These are phyloP conservation scores for Rhorus exstirpatorius DNA, from an alignment of 2,888 invertebrate genomes.

Conservation along the genomic window DNA sequence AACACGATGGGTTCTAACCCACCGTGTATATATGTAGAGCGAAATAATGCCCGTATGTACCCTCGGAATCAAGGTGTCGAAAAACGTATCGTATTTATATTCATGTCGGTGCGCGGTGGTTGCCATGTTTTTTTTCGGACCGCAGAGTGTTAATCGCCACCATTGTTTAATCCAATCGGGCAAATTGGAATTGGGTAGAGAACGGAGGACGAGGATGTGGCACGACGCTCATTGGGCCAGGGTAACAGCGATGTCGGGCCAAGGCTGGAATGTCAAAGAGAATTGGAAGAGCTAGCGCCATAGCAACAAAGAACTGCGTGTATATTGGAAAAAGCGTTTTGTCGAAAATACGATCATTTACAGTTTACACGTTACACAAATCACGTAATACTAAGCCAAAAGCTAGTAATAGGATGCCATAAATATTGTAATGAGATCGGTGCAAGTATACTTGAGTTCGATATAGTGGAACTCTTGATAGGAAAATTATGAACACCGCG, in stretches of 20 bases:
- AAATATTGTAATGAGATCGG: no score
- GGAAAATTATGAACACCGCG: no score
- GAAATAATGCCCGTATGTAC: background rate
- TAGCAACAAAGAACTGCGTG: no score
- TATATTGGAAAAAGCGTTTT: no score
- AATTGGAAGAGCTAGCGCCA: background rate
- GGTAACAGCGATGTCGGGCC: constrained; percentile 23
- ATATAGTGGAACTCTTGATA: no score
- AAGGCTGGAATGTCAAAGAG: constrained; percentile 1
- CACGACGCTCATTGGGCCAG: constrained; percentile 50
- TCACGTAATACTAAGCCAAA: no score
- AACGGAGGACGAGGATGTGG: background rate
- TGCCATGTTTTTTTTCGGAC: background rate
- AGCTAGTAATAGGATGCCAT: no score
- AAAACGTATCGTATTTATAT: constrained; percentile 22
- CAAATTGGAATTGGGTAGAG: constrained; percentile 70
- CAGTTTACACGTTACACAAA: no score
- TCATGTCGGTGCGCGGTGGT: background rate
- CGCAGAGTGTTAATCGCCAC: constrained; percentile 65
- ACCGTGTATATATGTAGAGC: background rate
- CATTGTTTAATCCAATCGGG: constrained; percentile 80
- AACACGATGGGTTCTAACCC: background rate
- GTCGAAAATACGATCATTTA: no score
- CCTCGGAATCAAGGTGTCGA: background rate
- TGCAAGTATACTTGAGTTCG: no score